Conservation (phyloP, 2,797 vertebrate species). For the Clarias laeviceps region DNA sequence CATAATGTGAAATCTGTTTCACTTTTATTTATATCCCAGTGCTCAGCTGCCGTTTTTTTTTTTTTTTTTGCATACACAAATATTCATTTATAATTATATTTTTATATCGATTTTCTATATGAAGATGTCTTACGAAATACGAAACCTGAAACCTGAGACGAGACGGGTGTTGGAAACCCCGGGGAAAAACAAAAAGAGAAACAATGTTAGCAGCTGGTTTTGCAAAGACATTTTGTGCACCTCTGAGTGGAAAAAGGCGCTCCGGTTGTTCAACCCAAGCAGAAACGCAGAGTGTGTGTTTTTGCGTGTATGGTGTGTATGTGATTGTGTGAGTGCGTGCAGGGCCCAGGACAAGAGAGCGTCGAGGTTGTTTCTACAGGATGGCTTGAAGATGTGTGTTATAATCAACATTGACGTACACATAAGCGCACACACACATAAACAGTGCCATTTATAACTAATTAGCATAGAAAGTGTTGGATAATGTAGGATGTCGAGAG, state of each 20-base stretch:
- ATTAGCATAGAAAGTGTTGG: background rate
- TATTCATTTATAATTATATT: constrained; percentile 82
- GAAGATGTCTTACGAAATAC: constrained; percentile 75
- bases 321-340: constrained; percentile 4
- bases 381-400: background rate
- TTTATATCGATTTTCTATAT: constrained; percentile 74
- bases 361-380: background rate
- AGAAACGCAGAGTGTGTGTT: background rate
- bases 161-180: constrained; percentile 51
- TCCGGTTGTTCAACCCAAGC: constrained; percentile 55
- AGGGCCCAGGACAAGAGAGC: background rate
- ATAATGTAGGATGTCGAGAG: background rate
- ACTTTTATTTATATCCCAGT: constrained; percentile 88
- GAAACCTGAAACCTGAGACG: constrained; percentile 35
- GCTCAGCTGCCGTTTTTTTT: constrained; percentile 69
- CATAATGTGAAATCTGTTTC: constrained; percentile 85
- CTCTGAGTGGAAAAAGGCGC: constrained; percentile 60
- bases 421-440: background rate
- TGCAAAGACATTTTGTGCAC: constrained; percentile 80
- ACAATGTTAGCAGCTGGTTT: constrained; percentile 90
- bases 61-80: constrained; percentile 76
- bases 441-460: background rate
- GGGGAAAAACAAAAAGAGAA: constrained; percentile 54
- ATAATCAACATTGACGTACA: background rate
- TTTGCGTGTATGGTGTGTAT: constrained; percentile 25